Percentiles rank a stretch among this genome's conserved stretches.
Evolutionary conservation across 1,140 invertebrate genomes (phyloP).

Genomic region (Lysiphlebus fabarum): DNA sequence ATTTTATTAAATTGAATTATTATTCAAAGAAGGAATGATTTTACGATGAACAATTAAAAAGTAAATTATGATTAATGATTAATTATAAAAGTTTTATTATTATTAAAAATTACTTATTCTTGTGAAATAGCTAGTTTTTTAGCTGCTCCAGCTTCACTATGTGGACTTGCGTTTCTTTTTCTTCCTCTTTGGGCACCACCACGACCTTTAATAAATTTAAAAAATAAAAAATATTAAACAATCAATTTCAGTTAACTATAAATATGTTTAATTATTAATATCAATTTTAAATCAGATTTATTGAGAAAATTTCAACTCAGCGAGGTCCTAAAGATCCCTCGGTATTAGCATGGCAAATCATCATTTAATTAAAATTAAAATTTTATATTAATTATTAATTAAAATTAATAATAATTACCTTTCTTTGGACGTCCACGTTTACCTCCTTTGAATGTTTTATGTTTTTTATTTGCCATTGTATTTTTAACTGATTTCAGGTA

Average conservation of each 20-base stretch:
- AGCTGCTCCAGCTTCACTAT: constrained; percentile 5
- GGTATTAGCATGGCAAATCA: constrained; percentile 57
- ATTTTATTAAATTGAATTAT: constrained; percentile 21
- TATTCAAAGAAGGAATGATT: constrained; percentile 15
- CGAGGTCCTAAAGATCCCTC: constrained; percentile 51
- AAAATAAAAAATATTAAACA: constrained; percentile 1
- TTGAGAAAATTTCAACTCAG: constrained; percentile 48
- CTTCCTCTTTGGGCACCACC: constrained; percentile 11
- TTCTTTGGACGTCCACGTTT: constrained; percentile 35
- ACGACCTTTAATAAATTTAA: constrained; percentile 27
- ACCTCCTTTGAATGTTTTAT: constrained; percentile 45
- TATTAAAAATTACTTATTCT: constrained; percentile 5
- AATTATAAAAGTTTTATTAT: too few species aligned
- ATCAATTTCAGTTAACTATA: not conserved
- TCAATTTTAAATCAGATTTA: constrained; percentile 17
- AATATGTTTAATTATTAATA: not conserved
- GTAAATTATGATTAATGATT: too few species aligned
- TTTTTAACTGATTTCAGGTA: constrained; percentile 65
- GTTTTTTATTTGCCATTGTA: constrained; percentile 60
- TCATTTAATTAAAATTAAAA: constrained; percentile 34
- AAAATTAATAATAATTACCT: constrained; percentile 34
- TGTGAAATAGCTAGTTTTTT: constrained; percentile 26
- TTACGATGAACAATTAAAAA: too few species aligned
- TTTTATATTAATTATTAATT: constrained; percentile 18
- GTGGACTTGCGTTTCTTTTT: constrained; percentile 27